Evolutionary conservation across 2,797 vertebrate genomes (phyloP), one percentile per base, ranked within the genome.

Genomic region (Yasuhikotakia modesta): DNA sequence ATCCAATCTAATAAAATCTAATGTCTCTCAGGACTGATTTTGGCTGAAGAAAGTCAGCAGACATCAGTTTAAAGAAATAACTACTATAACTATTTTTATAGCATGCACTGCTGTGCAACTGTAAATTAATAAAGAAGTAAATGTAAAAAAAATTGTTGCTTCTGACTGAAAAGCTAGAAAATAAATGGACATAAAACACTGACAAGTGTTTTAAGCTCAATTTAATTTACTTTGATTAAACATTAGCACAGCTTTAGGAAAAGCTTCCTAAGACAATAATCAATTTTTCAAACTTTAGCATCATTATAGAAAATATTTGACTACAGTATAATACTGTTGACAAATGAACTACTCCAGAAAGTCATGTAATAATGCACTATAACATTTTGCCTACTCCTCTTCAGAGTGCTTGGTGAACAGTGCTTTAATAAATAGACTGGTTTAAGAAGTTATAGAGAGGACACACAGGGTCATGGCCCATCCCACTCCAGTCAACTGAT

Each of bases 401-500:
- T 85, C 88, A 82, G 86, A 85, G 84, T 35, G 27, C 55, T 39
- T 52, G 8, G 30, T n/a, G 82, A 83, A 66, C 71, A 61, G 64
- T 78, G 76, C 70, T 73, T 55, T 6, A 86, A 88, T 87, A 83
- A 86, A 87, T 67, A 53, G 39, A 78, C 53, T 57, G 76, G 73
- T 65, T 87, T 86, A 80, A 83, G 80, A 87, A 89, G 87, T 90
- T 86, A 88, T 81, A 27, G 7, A 60, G 65, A 78, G 82, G 80
- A 84, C 83, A 82, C 70, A 32, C 12, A 16, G 82, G 80, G 77
- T 72, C 85, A 57, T 64, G 70, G 70, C 81, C 58, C 16, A n/a
- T 76, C 70, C 74, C 65, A n/a, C 22, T 79, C 17, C 14, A 69
- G 73, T 84, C 27, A 61, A 67, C 79, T 78, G 69, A 91, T 90